phyloP scores from a whole-genome alignment of 2,113 vertebrate species.

The Uria lomvia region DNA sequence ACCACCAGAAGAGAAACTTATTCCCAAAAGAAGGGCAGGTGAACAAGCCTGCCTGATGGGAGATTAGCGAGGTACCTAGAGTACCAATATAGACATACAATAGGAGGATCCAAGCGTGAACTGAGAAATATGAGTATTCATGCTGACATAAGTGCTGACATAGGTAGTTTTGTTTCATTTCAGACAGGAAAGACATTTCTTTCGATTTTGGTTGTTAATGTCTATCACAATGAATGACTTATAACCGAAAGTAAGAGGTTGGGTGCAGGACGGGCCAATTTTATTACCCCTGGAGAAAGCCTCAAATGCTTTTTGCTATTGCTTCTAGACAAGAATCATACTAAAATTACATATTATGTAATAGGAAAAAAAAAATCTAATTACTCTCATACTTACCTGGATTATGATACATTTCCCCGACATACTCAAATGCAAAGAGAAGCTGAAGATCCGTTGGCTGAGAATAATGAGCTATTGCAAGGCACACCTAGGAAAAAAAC shows the following conservation, averaged over 20 bases:
- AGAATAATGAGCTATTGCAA: constrained; percentile 96
- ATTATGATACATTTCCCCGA: constrained; percentile 86
- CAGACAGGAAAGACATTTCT: constrained; percentile 10
- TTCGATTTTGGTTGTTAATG: background rate
- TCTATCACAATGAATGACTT: background rate
- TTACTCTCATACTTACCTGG: constrained; percentile 78
- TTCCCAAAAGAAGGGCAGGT: constrained; percentile 64
- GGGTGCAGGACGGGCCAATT: background rate
- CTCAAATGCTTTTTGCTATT: constrained; percentile 11
- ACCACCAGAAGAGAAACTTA: constrained; percentile 69
- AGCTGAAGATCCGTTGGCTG: constrained; percentile 95
- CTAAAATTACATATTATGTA: background rate
- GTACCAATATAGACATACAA: constrained; percentile 9
- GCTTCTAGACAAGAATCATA: background rate
- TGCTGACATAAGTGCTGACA: background rate
- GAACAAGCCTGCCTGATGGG: constrained; percentile 56
- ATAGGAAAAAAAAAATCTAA: background rate
- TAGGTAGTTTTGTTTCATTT: background rate
- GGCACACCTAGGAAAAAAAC: constrained; percentile 86
- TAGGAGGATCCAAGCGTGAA: constrained; percentile 2
- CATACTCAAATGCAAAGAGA: constrained; percentile 97
- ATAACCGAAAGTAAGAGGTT: background rate
- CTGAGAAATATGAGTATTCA: constrained; percentile 2
- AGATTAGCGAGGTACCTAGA: constrained; percentile 18
- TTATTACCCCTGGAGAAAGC: constrained; percentile 7